Base-by-base conservation (phyloP, 2,888 invertebrate genomes). In the Anoplius nigerrimus region DNA sequence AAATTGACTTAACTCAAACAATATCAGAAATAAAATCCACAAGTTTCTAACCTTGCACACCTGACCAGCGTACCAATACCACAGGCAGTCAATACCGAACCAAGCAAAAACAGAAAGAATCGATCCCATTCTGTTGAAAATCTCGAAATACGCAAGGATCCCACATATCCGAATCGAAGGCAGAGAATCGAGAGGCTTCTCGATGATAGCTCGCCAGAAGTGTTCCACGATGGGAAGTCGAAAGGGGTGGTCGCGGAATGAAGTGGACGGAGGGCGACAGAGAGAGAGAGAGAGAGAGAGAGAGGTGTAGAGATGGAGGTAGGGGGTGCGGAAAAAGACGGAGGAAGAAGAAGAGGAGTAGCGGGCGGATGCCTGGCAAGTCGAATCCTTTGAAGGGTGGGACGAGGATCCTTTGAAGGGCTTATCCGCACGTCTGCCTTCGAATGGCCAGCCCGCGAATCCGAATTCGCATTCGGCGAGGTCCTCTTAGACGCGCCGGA, bases 401-500 rank as follows among this genome's bases (percentile, higher is more conserved):
- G 56, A 66, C 51, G 59, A 34, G 46, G 62, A 62, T 69, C 71
- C 74, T 71, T 75, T 75, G 71, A 69, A 42, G 57, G 57, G 75
- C 75, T 75, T 75, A 74, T 71, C 71, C 75, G 74, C 74, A 65
- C 69, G 74, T 75, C 74, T 74, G 74, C 66, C 66, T 57, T 60
- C 69, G 64, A 75, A 75, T 70, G 53, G 71, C 34, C 11, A 58
- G 61, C 45, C 66, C 67, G 72, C 60, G 72, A 54, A 66, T 34
- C 53, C 64, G 64, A 64, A 34, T 66, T 59, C 67, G 53, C 65
- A 62, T 62, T 63, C 27, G n/a, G 46, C 57, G 61, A 34, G 46
- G 66, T 66, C 54, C 69, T 66, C 66, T 66, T 69, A 69, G 54
- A 69, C 57, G 43, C 45, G 52, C 45, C 46, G 60, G 60, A 67